Evolutionary conservation across 1,140 invertebrate species (phyloP).

Genomic region (Orius laevigatus): DNA sequence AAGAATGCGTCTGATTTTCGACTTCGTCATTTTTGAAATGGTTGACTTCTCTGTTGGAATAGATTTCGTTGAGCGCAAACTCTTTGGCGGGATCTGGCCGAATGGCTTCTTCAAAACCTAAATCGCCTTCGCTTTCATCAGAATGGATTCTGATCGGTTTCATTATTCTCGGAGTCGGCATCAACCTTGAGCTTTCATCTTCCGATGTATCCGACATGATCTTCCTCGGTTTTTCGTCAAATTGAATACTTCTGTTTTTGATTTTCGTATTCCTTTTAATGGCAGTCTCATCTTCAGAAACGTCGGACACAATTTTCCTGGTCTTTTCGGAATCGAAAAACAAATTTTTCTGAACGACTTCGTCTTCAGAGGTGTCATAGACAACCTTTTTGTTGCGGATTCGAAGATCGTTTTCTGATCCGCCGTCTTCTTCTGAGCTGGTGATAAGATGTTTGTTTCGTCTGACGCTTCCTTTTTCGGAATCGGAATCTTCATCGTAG

Average conservation of each 20-base stretch:
- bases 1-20: conserved; percentile 16
- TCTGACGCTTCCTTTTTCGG: conserved; percentile 25
- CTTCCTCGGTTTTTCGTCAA: conserved; percentile 31
- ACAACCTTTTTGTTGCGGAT: conserved; percentile 27
- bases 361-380: conserved; percentile 41
- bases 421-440: conserved; percentile 22
- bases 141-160: conserved; percentile 38
- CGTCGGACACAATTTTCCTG: conserved; percentile 36
- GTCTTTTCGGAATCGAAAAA: conserved; percentile 34
- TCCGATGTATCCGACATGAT: conserved; percentile 43
- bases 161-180: conserved; percentile 26
- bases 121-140: conserved; percentile 40
- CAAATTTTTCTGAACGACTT: conserved; percentile 31
- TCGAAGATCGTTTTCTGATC: conserved; percentile 20
- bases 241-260: conserved; percentile 36
- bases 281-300: conserved; percentile 33
- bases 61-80: conserved; percentile 4
- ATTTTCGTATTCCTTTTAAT: conserved; percentile 22
- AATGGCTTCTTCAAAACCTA: conserved; percentile 19
- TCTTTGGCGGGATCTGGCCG: conserved; percentile 6
- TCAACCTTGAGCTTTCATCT: conserved; percentile 26
- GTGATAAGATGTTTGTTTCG: conserved; percentile 21
- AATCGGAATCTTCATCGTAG: conserved; percentile 65
- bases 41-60: conserved; percentile 7
- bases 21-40: conserved; percentile 11